Percentiles rank a stretch among this genome's conserved stretches.
Conservation (phyloP, 2,888 invertebrate genomes). For the Halocaridina rubra region DNA sequence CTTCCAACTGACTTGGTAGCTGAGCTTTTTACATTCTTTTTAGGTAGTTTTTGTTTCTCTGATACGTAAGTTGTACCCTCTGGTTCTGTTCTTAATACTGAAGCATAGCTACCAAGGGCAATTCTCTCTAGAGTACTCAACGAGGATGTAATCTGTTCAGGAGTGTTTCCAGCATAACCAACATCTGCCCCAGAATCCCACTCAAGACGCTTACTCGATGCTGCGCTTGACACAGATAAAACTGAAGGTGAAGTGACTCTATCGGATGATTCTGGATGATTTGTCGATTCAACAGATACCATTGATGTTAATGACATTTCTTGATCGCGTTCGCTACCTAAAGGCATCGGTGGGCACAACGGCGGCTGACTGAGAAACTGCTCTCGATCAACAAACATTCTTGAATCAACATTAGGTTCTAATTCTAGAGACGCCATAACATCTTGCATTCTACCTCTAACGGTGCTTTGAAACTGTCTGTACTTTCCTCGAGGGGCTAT, state of each 20-base stretch:
- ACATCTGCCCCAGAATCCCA: slow-evolving; percentile 92
- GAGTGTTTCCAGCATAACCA: slow-evolving; percentile 73
- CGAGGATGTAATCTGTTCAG: slow-evolving; percentile 56
- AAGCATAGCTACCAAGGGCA: slow-evolving; percentile 72
- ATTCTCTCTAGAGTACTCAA: slow-evolving; percentile 76
- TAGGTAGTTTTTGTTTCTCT: slow-evolving; percentile 30
- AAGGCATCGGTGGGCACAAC: slow-evolving; percentile 2
- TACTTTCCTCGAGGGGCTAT: slow-evolving; percentile 48
- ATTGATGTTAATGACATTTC: slow-evolving; percentile 55
- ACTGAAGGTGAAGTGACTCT: slow-evolving; percentile 65
- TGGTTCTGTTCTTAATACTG: slow-evolving; percentile 69
- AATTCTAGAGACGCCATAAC: slow-evolving; percentile 45
- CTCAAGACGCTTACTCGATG: slow-evolving; percentile 81
- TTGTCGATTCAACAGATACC: slow-evolving; percentile 59
- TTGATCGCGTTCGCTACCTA: slow-evolving; percentile 52
- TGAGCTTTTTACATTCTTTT: slow-evolving; percentile 2
- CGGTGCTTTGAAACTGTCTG: slow-evolving; percentile 37
- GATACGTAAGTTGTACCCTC: slow-evolving; percentile 67
- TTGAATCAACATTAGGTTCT: neutral
- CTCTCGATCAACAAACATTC: slow-evolving; percentile 27
- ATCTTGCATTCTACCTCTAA: slow-evolving; percentile 51
- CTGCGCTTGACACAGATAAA: slow-evolving; percentile 81
- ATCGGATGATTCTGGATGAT: slow-evolving; percentile 62
- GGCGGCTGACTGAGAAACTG: slow-evolving; percentile 35
- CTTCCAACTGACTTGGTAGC: neutral